A percentile compares a stretch with the other conserved stretches of the same genome.
Conservation (phyloP, 2,113 vertebrate species). For the Cyprinodon variegatus region DNA sequence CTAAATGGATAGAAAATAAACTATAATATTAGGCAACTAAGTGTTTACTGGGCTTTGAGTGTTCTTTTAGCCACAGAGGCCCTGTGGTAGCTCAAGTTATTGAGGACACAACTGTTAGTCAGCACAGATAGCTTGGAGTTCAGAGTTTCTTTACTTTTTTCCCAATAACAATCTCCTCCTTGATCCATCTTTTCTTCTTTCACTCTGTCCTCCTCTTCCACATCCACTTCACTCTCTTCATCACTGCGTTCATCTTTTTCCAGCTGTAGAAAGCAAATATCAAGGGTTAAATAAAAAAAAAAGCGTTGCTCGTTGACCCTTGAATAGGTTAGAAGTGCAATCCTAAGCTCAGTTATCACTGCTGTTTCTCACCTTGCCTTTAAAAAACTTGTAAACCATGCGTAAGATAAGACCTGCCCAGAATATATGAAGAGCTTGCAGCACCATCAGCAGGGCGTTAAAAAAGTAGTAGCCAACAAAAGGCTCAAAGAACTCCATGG, state of each 20-base stretch:
- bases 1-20: neutral
- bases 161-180: conserved; percentile 61
- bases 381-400: conserved; percentile 86
- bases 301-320: too few species aligned
- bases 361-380: conserved; percentile 83
- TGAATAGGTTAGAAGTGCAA: too few species aligned
- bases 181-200: conserved; percentile 75
- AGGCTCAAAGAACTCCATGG: conserved; percentile 82
- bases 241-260: conserved; percentile 92
- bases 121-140: conserved; percentile 65
- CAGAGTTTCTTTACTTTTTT: conserved; percentile 69
- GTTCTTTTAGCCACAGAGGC: conserved; percentile 45
- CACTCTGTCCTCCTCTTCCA: conserved; percentile 83
- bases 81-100: conserved; percentile 75
- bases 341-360: neutral
- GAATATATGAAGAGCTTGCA: conserved; percentile 90
- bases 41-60: conserved; percentile 66
- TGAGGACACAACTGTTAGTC: conserved; percentile 78
- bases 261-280: conserved; percentile 74
- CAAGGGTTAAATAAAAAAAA: neutral
- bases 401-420: conserved; percentile 90
- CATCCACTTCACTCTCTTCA: conserved; percentile 81
- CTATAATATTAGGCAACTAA: neutral
- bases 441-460: conserved; percentile 82
- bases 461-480: conserved; percentile 92